Evolutionary conservation across 2,888 invertebrate species (phyloP).

Genomic region (Yponomeuta evonymella): DNA sequence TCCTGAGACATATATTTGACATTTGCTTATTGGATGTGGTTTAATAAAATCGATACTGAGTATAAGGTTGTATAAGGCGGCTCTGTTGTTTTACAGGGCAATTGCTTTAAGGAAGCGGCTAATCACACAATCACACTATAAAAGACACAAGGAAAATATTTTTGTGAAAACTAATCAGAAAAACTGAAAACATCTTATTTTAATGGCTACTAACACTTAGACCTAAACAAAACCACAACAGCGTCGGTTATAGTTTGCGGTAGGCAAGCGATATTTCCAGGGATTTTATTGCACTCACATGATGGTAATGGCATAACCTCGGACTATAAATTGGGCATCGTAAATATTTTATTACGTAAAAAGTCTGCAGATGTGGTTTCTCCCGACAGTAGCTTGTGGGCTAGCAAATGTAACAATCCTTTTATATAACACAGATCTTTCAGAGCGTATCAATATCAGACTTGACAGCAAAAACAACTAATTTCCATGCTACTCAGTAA

Average conservation of each 20-base stretch:
- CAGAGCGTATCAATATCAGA: too few species aligned
- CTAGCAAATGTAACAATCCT: not conserved
- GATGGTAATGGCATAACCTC: conserved; percentile 53
- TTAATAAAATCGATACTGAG: too few species aligned
- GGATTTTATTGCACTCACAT: conserved; percentile 50
- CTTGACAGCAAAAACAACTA: too few species aligned
- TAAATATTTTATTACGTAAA: conserved; percentile 45
- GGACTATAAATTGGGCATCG: conserved; percentile 41
- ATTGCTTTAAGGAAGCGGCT: not conserved
- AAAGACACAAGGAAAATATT: not conserved
- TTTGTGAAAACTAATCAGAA: not conserved
- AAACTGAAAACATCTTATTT: not conserved
- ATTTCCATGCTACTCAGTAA: too few species aligned
- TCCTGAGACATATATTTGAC: too few species aligned
- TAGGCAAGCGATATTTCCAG: conserved; percentile 37
- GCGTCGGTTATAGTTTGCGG: conserved; percentile 32
- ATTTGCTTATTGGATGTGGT: too few species aligned
- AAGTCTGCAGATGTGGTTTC: conserved; percentile 28
- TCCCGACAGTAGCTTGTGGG: not conserved
- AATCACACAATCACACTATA: not conserved
- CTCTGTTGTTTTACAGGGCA: not conserved
- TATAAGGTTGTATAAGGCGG: too few species aligned
- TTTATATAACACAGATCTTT: not conserved
- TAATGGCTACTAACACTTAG: not conserved
- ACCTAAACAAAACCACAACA: not conserved